Evolutionary conservation across 2,888 invertebrate genomes (phyloP).

Genomic region (Ceraclea dissimilis): DNA sequence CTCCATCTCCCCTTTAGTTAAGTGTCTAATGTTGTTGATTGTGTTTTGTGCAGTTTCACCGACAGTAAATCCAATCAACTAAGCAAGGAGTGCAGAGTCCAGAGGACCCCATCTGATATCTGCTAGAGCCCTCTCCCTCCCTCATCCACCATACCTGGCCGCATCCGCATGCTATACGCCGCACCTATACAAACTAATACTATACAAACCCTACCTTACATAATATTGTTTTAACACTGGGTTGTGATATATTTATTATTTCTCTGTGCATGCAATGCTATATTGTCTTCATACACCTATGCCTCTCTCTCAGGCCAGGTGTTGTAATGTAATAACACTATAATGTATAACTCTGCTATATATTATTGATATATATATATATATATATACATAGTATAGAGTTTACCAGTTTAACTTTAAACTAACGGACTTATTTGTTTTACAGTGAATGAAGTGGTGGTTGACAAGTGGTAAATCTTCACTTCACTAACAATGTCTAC

Average conservation of each 20-base stretch:
- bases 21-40: slow-evolving; percentile 23
- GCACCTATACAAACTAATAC: neutral
- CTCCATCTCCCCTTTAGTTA: slow-evolving; percentile 4
- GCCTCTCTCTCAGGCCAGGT: too few species aligned
- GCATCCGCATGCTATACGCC: neutral
- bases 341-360: too few species aligned
- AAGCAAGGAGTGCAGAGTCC: slow-evolving; percentile 17
- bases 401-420: neutral
- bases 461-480: slow-evolving; percentile 57
- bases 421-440: slow-evolving; percentile 30
- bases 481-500: slow-evolving; percentile 20
- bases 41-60: slow-evolving; percentile 24
- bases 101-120: slow-evolving; percentile 19
- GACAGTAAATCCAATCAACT: slow-evolving; percentile 16
- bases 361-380: too few species aligned
- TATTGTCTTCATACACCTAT: neutral
- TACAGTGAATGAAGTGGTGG: slow-evolving; percentile 66
- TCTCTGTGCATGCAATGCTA: slow-evolving; percentile 20
- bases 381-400: too few species aligned
- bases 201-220: slow-evolving; percentile 7
- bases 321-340: too few species aligned
- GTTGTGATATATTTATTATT: slow-evolving; percentile 23
- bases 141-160: slow-evolving; percentile 1
- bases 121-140: slow-evolving; percentile 20
- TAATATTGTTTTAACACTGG: slow-evolving; percentile 23